Evolutionary conservation across 2,113 vertebrate species (phyloP).

Genomic region (Corydoras sp.): DNA sequence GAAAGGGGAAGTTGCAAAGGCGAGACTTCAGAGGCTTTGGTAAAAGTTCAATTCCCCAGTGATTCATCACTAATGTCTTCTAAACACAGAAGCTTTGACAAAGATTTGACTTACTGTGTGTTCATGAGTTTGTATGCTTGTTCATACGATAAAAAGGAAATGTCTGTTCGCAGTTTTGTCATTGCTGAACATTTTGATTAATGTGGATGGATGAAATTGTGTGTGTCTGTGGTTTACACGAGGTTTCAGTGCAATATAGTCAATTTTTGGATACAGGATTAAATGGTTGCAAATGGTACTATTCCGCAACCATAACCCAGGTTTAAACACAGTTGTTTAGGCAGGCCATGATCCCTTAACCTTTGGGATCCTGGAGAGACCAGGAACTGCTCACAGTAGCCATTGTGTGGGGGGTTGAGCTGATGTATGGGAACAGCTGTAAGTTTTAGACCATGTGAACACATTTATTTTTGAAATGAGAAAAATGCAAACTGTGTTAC

Average conservation of each 20-base stretch:
- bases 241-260: too few species aligned
- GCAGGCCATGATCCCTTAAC: constrained; percentile 20
- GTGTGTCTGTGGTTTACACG: too few species aligned
- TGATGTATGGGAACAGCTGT: constrained; percentile 44
- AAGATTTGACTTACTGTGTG: too few species aligned
- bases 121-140: too few species aligned
- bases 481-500: background rate
- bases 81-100: too few species aligned
- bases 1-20: too few species aligned
- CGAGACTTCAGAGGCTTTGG: too few species aligned
- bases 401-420: constrained; percentile 26
- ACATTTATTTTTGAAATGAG: background rate
- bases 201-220: too few species aligned
- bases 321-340: constrained; percentile 11
- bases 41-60: too few species aligned
- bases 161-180: constrained; percentile 2
- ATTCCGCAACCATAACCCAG: background rate
- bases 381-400: background rate
- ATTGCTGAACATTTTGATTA: background rate
- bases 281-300: too few species aligned
- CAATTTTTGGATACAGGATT: too few species aligned
- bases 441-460: background rate
- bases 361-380: background rate
- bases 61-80: too few species aligned
- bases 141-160: background rate